phyloP scores from a whole-genome alignment of 2,888 invertebrate genomes.

The Frankliniella intonsa region DNA sequence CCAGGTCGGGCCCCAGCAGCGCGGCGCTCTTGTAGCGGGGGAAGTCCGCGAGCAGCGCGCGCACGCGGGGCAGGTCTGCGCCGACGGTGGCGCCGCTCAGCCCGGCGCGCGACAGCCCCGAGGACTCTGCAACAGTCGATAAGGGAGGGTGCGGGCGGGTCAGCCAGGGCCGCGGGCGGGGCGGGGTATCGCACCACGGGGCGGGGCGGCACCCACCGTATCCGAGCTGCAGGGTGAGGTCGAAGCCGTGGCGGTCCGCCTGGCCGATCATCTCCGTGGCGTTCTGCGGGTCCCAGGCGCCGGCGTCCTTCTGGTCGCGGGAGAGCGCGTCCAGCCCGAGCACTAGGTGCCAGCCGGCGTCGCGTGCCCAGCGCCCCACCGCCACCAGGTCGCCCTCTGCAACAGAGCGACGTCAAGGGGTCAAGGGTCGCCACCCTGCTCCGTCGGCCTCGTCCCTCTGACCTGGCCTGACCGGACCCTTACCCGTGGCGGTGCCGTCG shows the following conservation, averaged over 20 bases:
- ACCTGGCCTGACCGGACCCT: background rate
- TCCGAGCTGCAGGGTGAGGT: background rate
- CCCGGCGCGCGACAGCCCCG: background rate
- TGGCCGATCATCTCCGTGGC: background rate
- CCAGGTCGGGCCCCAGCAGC: constrained; percentile 22
- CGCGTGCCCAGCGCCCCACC: constrained; percentile 8
- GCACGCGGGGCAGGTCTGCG: constrained; percentile 27
- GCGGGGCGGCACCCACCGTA: background rate
- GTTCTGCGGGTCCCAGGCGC: background rate
- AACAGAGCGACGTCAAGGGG: too few species aligned
- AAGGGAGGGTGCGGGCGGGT: background rate
- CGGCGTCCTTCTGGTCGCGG: background rate
- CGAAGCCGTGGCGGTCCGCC: background rate
- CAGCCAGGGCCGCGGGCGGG: too few species aligned
- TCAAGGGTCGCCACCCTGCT: background rate
- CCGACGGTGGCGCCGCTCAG: background rate
- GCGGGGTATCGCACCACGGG: too few species aligned
- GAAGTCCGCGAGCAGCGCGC: constrained; percentile 14
- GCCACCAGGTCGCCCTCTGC: constrained; percentile 29
- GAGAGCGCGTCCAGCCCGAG: constrained; percentile 21
- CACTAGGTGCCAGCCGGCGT: constrained; percentile 26
- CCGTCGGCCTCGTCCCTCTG: background rate
- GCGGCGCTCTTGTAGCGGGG: background rate
- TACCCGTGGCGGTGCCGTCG: constrained; percentile 10
- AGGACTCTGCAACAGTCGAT: background rate